Evolutionary conservation across 2,113 vertebrate genomes (phyloP), one percentile per base, ranked within the genome.

Genomic region (Gambusia holbrooki): DNA sequence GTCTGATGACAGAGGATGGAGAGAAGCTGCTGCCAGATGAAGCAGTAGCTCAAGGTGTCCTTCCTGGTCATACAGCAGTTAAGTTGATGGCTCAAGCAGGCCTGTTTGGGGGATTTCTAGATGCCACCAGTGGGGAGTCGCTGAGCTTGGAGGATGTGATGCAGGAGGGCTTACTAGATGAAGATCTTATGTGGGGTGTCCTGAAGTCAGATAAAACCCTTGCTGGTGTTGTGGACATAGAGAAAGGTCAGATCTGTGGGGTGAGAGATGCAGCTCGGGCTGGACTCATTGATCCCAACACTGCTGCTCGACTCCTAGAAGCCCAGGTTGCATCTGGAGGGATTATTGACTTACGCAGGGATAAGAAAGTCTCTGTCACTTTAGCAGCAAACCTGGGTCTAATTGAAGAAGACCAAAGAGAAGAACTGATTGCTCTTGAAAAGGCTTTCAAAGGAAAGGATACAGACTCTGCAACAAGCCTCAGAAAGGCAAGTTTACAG

Each of bases 261-360:
- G 15, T 98, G 75, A 95, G 88, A 74, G 96, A 97, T 6, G 97
- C 98, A 1, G 92, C 95, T 61, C 87, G 89, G 0, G 61, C 84
- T 28, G 97, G 97, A n/a, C 92, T 99, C 28, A 91, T 99, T 65
- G 96, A 98, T 84, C 86, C 91, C 29, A 91, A 96, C 76, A 96
- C 96, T 0, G 95, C 96, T 0, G 82, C 82, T 87, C 94, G 93
- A 76, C 93, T 99, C 79, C 86, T 99, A 72, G 97, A 99, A 85
- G 96, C 95, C 1, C 97, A 99, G 77, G 96, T 99, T 66, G 95
- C 92, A 0, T 96, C 98, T 19, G 98, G 98, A 25, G 98, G 98
- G n/a, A 95, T 99, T 10, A 86, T 96, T 62, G 97, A 99, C 80
- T 76, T 98, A 71, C 95, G 93, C 33, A 93, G 96, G 71, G 95